Conservation (phyloP, 2,113 vertebrate genomes). For the Callospermophilus lateralis region DNA sequence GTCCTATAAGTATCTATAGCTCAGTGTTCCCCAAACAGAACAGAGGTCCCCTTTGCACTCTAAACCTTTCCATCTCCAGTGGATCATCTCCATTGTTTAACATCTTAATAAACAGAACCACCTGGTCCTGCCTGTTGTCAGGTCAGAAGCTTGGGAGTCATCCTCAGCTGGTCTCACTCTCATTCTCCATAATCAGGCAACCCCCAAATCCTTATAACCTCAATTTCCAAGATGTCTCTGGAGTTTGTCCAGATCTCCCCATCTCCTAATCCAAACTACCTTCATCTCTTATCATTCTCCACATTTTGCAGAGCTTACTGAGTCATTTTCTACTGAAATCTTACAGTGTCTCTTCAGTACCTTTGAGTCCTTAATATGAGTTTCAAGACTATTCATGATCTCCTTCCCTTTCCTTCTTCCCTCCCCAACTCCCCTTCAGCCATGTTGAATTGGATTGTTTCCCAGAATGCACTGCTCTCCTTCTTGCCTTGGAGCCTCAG, state of each 20-base stretch:
- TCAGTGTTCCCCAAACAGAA: not conserved
- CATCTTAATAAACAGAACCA: not conserved
- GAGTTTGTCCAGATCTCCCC: not conserved
- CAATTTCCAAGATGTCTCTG: not conserved
- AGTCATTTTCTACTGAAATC: not conserved
- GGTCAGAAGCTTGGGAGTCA: not conserved
- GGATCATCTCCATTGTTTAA: not conserved
- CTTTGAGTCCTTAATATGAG: not conserved
- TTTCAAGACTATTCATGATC: not conserved
- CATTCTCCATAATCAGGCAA: accelerated
- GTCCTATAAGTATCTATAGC: not conserved
- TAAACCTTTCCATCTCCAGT: no score
- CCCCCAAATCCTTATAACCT: not conserved
- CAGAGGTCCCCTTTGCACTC: no score
- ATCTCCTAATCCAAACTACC: not conserved
- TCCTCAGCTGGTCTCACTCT: accelerated
- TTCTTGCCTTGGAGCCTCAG: not conserved
- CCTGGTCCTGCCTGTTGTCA: not conserved
- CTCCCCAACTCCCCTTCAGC: not conserved
- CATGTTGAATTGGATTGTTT: not conserved
- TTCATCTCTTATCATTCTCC: not conserved
- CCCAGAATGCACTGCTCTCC: not conserved
- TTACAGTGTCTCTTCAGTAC: not conserved
- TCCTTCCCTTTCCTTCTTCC: not conserved
- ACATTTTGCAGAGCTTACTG: not conserved